Conservation (phyloP, 2,888 invertebrate species). For the Clanis bilineata region DNA sequence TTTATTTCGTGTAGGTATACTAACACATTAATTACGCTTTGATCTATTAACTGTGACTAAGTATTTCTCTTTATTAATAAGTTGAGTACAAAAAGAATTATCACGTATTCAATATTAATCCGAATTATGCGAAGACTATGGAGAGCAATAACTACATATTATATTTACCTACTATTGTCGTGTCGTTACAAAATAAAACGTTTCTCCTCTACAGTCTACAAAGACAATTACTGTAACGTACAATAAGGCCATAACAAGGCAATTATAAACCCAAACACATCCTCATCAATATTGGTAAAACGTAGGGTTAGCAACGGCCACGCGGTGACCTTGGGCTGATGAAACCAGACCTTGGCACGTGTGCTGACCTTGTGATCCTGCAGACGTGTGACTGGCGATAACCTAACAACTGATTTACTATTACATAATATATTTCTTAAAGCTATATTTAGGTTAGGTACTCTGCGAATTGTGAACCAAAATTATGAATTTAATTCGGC, state of each 20-base stretch:
- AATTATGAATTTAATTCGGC: no score
- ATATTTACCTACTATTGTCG: not conserved
- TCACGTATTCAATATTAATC: not conserved
- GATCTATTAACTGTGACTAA: no score
- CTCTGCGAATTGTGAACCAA: no score
- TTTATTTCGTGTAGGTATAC: no score
- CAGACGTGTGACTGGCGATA: not conserved
- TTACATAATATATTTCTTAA: no score
- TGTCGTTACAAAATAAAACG: no score
- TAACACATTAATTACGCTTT: no score
- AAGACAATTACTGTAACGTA: not conserved
- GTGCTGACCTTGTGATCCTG: constrained; percentile 10
- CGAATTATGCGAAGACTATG: not conserved
- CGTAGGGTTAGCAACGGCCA: constrained; percentile 33
- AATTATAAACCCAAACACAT: constrained; percentile 42
- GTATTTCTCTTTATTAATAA: no score
- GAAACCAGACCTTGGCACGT: constrained; percentile 37
- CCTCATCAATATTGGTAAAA: constrained; percentile 46
- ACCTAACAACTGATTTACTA: not conserved
- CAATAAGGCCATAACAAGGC: constrained; percentile 10
- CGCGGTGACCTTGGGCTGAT: constrained; percentile 37
- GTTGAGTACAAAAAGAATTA: not conserved
- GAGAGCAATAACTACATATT: not conserved
- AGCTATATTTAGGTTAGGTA: no score
- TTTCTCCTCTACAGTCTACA: not conserved